Evolutionary conservation across 2,797 vertebrate genomes (phyloP).

Genomic region (Scomberomorus guttatus): DNA sequence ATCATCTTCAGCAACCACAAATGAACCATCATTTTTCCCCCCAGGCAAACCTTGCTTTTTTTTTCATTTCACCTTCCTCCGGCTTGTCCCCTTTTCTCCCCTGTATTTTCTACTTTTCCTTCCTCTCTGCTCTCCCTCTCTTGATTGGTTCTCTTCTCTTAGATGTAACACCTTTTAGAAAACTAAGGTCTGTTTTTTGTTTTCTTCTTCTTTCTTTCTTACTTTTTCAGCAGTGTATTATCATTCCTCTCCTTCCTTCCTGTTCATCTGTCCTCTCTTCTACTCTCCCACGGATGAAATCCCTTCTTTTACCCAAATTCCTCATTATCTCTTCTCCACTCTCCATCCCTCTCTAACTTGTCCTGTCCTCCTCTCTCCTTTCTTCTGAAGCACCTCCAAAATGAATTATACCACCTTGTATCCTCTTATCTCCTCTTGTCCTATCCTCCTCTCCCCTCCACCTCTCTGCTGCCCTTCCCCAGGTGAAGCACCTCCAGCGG

Average conservation of each 20-base stretch:
- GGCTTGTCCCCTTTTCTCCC: too few relatives aligned
- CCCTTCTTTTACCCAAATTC: neutral
- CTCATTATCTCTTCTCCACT: neutral
- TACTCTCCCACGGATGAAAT: neutral
- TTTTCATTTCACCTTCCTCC: too few relatives aligned
- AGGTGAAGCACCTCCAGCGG: constrained; percentile 96
- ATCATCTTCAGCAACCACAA: neutral
- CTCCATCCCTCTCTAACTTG: neutral
- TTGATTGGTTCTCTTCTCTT: neutral
- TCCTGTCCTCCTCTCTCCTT: neutral
- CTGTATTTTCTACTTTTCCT: neutral
- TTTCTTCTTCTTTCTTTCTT: constrained; percentile 1
- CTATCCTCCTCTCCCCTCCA: neutral
- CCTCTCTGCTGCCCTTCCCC: neutral
- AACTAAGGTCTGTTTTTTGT: neutral
- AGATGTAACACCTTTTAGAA: neutral
- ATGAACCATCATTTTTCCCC: neutral
- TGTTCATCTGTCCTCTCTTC: neutral
- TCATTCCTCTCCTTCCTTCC: neutral
- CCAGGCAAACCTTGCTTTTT: neutral
- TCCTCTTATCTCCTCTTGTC: constrained; percentile 55
- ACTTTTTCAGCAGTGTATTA: neutral
- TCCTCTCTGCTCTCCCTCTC: neutral
- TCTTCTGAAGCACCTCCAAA: constrained; percentile 88
- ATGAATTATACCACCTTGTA: constrained; percentile 87